Conservation (phyloP, 2,888 invertebrate genomes). For the Diaphora mendica region DNA sequence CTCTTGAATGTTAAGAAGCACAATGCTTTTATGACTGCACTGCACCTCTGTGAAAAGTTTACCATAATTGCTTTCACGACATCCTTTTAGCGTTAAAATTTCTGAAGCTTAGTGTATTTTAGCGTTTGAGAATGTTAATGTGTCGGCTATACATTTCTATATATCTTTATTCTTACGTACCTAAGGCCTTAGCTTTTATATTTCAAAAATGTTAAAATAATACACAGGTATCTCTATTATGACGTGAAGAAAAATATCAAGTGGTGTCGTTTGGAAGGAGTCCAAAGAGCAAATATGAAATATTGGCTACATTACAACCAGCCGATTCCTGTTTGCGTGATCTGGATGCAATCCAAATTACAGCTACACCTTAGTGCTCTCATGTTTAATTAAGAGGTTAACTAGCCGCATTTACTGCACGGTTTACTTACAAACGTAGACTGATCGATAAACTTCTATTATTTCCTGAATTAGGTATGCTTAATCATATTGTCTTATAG, state of each 20-base stretch:
- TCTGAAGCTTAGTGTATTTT: conserved; percentile 38
- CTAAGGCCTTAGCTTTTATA: not conserved
- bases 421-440: not conserved
- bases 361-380: conserved; percentile 8
- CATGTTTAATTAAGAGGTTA: conserved; percentile 11
- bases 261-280: conserved; percentile 18
- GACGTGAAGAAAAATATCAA: conserved; percentile 16
- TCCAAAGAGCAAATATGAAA: conserved; percentile 27
- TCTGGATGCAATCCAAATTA: conserved; percentile 25
- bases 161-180: conserved; percentile 18
- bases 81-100: conserved; percentile 48
- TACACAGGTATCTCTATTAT: not conserved
- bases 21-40: conserved; percentile 55
- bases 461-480: not conserved
- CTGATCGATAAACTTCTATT: not conserved
- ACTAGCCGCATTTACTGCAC: not conserved
- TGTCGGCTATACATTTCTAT: conserved; percentile 33
- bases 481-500: too few relatives aligned
- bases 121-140: conserved; percentile 26
- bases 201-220: not conserved
- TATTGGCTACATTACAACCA: conserved; percentile 23
- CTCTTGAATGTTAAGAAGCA: conserved; percentile 49
- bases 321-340: conserved; percentile 20
- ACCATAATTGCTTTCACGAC: conserved; percentile 55
- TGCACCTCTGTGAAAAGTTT: conserved; percentile 55